Conservation (phyloP, 2,888 invertebrate species). For the Diarsia dahlii region DNA sequence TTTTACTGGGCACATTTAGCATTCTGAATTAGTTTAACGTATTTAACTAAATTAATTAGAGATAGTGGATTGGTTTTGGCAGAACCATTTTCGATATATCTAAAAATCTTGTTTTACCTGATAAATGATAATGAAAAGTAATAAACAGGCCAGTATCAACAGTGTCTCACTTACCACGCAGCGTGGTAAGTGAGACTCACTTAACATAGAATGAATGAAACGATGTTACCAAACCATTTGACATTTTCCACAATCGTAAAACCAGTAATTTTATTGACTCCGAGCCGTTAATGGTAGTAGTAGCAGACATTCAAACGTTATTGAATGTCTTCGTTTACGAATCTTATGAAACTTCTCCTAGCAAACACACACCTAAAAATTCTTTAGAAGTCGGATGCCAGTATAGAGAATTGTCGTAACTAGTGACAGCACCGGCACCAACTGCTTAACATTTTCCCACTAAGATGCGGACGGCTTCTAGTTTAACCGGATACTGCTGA, state of each 20-base stretch:
- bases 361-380: neutral
- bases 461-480: neutral
- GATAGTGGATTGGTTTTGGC: neutral
- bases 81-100: neutral
- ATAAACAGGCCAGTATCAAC: neutral
- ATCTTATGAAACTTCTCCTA: constrained; percentile 13
- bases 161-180: too few relatives aligned
- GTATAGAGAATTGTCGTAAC: neutral
- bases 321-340: constrained; percentile 4
- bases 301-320: neutral
- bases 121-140: neutral
- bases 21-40: neutral
- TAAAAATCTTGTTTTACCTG: neutral
- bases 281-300: constrained; percentile 3
- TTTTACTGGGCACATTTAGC: too few relatives aligned
- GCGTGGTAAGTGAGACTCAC: neutral
- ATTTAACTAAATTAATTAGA: neutral
- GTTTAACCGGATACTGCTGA: neutral
- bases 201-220: neutral
- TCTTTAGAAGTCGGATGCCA: neutral
- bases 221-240: constrained; percentile 21
- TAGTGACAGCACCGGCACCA: neutral
- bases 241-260: constrained; percentile 42
- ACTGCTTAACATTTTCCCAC: neutral
- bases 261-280: constrained; percentile 23